Evolutionary conservation across 2,113 vertebrate genomes (phyloP).

Genomic region (Tichodroma muraria): DNA sequence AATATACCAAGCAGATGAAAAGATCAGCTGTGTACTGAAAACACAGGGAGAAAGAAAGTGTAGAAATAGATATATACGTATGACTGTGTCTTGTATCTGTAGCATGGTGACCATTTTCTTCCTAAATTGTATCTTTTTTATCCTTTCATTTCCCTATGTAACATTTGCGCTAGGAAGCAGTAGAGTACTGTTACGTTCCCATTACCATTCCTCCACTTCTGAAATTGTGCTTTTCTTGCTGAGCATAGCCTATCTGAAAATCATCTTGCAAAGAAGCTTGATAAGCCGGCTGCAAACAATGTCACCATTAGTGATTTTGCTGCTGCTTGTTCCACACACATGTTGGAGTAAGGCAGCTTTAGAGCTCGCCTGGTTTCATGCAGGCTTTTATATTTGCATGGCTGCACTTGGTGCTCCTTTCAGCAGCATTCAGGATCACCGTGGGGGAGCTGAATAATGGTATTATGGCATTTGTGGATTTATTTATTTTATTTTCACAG

Average conservation of each 20-base stretch:
- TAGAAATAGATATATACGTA: neutral
- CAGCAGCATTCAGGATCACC: neutral
- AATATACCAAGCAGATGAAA: neutral
- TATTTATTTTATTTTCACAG: neutral
- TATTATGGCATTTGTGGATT: neutral
- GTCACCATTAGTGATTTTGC: neutral
- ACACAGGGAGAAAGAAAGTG: neutral
- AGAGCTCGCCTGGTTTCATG: neutral
- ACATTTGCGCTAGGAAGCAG: accelerated
- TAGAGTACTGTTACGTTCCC: neutral
- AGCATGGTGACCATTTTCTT: neutral
- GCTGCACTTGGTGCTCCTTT: neutral
- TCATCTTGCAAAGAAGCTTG: neutral
- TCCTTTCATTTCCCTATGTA: neutral
- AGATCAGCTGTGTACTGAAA: neutral
- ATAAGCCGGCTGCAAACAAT: neutral
- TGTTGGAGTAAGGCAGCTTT: neutral
- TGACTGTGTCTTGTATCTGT: neutral
- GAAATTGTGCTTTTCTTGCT: neutral
- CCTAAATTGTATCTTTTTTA: neutral
- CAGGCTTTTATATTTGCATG: neutral
- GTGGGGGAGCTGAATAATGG: neutral
- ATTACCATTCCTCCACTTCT: neutral
- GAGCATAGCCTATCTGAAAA: neutral
- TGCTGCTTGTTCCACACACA: neutral